Base-by-base conservation (phyloP, 37 sponge, comb jelly and placozoan genomes). In the Mnemiopsis leidyi region DNA sequence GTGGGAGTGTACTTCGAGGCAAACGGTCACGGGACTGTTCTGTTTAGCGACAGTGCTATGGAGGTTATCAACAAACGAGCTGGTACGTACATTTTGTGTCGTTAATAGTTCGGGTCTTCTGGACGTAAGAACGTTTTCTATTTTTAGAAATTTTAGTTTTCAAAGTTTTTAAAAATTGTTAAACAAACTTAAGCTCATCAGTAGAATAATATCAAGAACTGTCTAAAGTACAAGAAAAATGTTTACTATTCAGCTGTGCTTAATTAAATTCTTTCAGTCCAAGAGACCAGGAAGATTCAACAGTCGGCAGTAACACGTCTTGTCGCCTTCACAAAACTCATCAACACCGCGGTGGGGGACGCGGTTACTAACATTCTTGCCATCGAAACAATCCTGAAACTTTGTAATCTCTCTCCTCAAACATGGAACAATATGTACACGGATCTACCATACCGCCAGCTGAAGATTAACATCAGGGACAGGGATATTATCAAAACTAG, bases 11-110 rank as follows among this genome's bases (percentile, higher is more conserved):
- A 96, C 93, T 98, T 97, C 94, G 99, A 98, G 67, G 99, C 99
- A 38, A 98, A 98, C 76, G 99, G 99, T 5, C 99, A 98, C 93
- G 99, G 99, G 18, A 98, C 97, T 0, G 99, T 98, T 0, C 68
- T 97, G 68, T 97, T 95, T 82, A 96, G 97, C 69, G 85, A 94
- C n/a, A 90, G 32, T 34, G 95, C 97, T n/a, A 92, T 94, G 23
- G 93, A 92, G 38, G 71, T 69, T 16, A 94, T 97, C 39, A 28
- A 92, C 25, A 69, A 32, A 0, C 94, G 92, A 0, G 38, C 82
- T 33, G 82, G 37, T 35, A 2, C n/a, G n/a, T n/a, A n/a, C n/a
- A n/a, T n/a, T n/a, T n/a, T n/a, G n/a, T n/a, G n/a, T n/a, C n/a
- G n/a, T n/a, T n/a, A n/a, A n/a, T n/a, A n/a, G n/a, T n/a, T n/a